Percentiles rank a stretch among this genome's conserved stretches.
Conservation (phyloP, 64 coral and sea anemone species). For the Acropora tenuis region DNA sequence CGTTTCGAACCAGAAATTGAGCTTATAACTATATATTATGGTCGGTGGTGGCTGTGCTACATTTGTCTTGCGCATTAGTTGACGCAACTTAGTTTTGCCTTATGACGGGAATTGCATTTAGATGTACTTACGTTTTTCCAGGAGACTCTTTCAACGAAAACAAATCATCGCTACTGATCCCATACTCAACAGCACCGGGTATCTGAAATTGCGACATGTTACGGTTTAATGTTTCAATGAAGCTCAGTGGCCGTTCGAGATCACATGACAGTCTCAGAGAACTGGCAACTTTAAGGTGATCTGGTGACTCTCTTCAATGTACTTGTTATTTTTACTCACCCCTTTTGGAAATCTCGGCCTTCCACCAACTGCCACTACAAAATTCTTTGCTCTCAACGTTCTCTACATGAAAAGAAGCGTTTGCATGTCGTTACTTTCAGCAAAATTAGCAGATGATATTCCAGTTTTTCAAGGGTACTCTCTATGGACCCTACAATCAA, state of each 20-base stretch:
- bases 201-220: slow-evolving; percentile 37
- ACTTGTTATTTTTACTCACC: slow-evolving; percentile 40
- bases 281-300: not conserved
- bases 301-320: not conserved
- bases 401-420: slow-evolving; percentile 32
- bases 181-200: slow-evolving; percentile 82
- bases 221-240: too few relatives aligned
- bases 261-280: not conserved
- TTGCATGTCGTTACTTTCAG: not conserved
- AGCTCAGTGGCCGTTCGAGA: too few relatives aligned
- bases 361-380: slow-evolving; percentile 98
- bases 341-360: slow-evolving; percentile 83
- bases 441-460: not conserved
- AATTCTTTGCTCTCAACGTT: slow-evolving; percentile 76
- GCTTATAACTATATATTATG: too few relatives aligned
- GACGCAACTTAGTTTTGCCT: too few relatives aligned
- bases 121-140: slow-evolving; percentile 85
- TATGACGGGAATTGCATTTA: not conserved
- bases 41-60: too few relatives aligned
- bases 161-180: slow-evolving; percentile 90
- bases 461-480: too few relatives aligned
- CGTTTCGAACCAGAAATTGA: too few relatives aligned
- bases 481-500: too few relatives aligned
- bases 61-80: too few relatives aligned
- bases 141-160: slow-evolving; percentile 80